A percentile compares a stretch with the other conserved stretches of the same genome.
These are phyloP conservation scores for Anabas testudineus DNA, from an alignment of 2,797 vertebrate genomes.

Conservation along the genomic window DNA sequence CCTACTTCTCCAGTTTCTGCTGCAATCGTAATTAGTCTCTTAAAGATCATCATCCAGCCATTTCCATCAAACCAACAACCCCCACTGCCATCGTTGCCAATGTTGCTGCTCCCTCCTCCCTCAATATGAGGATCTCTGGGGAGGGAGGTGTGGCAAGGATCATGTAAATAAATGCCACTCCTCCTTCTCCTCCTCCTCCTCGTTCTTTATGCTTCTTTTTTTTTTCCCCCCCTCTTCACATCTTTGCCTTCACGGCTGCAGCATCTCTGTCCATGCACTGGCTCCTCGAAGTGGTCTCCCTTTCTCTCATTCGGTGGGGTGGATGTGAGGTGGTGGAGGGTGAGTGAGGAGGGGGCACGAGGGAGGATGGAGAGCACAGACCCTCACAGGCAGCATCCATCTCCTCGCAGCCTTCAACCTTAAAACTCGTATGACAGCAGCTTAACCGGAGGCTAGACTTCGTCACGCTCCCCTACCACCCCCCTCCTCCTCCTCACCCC, in stretches of 20 bases:
- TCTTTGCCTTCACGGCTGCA: conserved; percentile 18
- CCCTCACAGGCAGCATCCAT: conserved; percentile 27
- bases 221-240: background rate
- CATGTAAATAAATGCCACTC: conserved; percentile 61
- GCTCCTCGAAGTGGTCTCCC: conserved; percentile 13
- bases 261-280: conserved; percentile 33
- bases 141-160: conserved; percentile 55
- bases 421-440: conserved; percentile 71
- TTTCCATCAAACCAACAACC: conserved; percentile 50
- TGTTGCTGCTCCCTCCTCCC: conserved; percentile 33
- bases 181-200: conserved; percentile 1
- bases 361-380: background rate
- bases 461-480: conserved; percentile 56
- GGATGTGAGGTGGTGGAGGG: conserved; percentile 9
- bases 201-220: conserved; percentile 9
- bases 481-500: conserved; percentile 28
- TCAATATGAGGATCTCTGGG: conserved; percentile 36
- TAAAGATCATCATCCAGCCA: conserved; percentile 59
- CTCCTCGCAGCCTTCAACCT: conserved; percentile 46
- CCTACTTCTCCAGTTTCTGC: conserved; percentile 11
- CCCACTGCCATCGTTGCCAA: background rate
- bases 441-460: conserved; percentile 67
- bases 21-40: conserved; percentile 58
- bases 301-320: conserved; percentile 4
- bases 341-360: too few species aligned